Conservation (phyloP, 2,888 invertebrate genomes). For the Brachylomia viminalis region DNA sequence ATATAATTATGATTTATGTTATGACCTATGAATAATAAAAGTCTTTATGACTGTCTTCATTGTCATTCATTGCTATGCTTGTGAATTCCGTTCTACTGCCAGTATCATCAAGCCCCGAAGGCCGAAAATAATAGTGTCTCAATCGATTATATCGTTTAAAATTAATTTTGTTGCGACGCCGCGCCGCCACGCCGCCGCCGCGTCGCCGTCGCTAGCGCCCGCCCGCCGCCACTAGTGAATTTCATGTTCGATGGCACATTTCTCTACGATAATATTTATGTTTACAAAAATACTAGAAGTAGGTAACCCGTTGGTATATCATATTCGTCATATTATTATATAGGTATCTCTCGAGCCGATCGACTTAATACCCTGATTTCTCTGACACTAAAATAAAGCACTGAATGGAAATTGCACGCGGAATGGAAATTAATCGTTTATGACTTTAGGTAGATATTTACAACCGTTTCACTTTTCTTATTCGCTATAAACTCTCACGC, state of each 20-base stretch:
- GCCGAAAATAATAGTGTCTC: slow-evolving; percentile 62
- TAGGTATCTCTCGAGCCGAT: not conserved
- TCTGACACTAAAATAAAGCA: not conserved
- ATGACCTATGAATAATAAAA: no score
- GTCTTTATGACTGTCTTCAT: slow-evolving; percentile 57
- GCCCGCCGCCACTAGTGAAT: no score
- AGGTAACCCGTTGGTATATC: no score
- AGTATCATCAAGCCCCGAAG: slow-evolving; percentile 58
- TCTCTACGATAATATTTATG: not conserved
- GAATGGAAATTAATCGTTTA: not conserved
- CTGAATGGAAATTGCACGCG: slow-evolving; percentile 3
- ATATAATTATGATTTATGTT: slow-evolving; percentile 18
- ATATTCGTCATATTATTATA: not conserved
- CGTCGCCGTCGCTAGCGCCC: not conserved
- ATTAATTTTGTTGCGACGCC: slow-evolving; percentile 21
- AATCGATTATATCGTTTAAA: slow-evolving; percentile 43
- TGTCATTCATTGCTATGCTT: slow-evolving; percentile 68
- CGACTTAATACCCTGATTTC: not conserved
- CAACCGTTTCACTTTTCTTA: slow-evolving; percentile 66
- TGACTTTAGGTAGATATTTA: slow-evolving; percentile 22
- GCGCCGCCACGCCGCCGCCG: not conserved
- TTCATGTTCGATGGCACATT: not conserved
- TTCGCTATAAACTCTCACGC: slow-evolving; percentile 63
- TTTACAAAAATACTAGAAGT: not conserved
- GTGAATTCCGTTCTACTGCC: slow-evolving; percentile 70